phyloP scores from a whole-genome alignment of 1,140 invertebrate species.

The Drosophila arizonae region DNA sequence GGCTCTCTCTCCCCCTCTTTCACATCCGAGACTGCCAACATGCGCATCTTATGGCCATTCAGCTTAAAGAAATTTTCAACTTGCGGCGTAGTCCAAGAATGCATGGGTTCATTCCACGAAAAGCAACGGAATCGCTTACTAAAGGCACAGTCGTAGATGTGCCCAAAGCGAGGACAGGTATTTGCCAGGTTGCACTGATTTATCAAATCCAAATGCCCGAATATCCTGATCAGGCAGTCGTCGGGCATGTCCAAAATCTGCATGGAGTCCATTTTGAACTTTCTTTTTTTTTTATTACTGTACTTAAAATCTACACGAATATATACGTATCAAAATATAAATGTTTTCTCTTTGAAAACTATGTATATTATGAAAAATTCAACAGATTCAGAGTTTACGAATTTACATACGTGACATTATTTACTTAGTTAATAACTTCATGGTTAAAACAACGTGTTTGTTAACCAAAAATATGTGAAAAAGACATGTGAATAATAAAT shows the following conservation, averaged over 20 bases:
- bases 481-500: no score
- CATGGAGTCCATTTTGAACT: neutral
- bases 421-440: no score
- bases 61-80: constrained; percentile 24
- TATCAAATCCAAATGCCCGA: constrained; percentile 3
- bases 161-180: constrained; percentile 20
- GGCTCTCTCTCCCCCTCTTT: neutral
- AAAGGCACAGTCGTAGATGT: constrained; percentile 10
- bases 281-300: neutral
- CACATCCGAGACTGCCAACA: neutral
- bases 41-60: constrained; percentile 27
- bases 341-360: neutral
- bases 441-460: no score
- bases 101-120: neutral
- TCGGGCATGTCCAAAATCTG: no score
- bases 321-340: neutral
- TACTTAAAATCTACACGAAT: neutral
- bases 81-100: constrained; percentile 6
- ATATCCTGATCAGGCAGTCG: no score
- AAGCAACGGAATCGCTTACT: neutral
- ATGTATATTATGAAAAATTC: neutral
- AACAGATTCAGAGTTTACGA: no score
- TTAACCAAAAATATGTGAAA: no score
- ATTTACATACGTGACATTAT: no score
- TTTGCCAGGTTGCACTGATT: constrained; percentile 19